Evolutionary conservation across 2,113 vertebrate species (phyloP).

Genomic region (Triplophysa dalaica): DNA sequence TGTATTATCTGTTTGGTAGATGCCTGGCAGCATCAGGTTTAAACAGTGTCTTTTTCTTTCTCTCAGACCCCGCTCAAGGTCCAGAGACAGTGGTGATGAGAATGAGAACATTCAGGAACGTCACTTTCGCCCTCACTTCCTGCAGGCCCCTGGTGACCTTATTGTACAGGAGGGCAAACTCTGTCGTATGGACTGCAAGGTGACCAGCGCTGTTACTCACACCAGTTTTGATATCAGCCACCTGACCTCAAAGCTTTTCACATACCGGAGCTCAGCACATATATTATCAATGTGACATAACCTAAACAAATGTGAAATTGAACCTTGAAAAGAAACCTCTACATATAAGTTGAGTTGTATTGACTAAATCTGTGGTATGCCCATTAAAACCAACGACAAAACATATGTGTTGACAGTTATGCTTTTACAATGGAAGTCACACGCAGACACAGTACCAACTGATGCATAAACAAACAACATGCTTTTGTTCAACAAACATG

Average conservation of each 20-base stretch:
- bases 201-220: slow-evolving; percentile 57
- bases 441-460: neutral
- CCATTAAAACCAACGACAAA: neutral
- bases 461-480: neutral
- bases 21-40: neutral
- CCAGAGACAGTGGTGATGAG: slow-evolving; percentile 95
- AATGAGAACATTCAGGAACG: slow-evolving; percentile 96
- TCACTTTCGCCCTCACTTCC: slow-evolving; percentile 97
- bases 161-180: slow-evolving; percentile 94
- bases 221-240: neutral
- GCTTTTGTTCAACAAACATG: neutral
- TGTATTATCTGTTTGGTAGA: neutral
- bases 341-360: neutral
- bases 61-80: slow-evolving; percentile 88
- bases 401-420: neutral
- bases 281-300: neutral
- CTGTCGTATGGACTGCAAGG: slow-evolving; percentile 99
- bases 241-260: neutral
- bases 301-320: neutral
- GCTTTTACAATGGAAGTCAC: neutral
- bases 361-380: neutral
- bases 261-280: neutral
- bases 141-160: slow-evolving; percentile 95
- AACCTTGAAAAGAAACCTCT: neutral
- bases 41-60: neutral